Evolutionary conservation across 1,140 invertebrate species (phyloP).

Genomic region (Fopius arisanus): DNA sequence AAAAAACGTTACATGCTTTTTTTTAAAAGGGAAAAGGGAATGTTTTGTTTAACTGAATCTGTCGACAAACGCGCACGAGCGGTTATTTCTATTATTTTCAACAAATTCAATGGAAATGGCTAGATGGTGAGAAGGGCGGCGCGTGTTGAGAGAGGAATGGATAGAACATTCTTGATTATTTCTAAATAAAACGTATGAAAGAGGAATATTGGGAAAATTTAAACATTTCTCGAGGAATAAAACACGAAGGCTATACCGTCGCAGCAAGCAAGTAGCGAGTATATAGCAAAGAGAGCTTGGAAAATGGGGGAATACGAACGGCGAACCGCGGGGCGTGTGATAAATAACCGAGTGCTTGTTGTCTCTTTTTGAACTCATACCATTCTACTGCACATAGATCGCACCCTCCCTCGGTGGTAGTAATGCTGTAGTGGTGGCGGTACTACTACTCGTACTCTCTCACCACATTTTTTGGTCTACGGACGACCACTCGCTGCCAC

Average conservation of each 20-base stretch:
- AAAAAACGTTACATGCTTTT: no score
- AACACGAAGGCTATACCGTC: not conserved
- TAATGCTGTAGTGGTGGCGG: not conserved
- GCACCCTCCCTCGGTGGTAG: not conserved
- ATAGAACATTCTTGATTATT: no score
- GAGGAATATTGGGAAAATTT: no score
- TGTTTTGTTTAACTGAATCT: no score
- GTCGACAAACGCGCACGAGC: no score
- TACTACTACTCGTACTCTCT: conserved; percentile 25
- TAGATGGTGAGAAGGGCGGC: no score
- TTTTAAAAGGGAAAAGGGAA: no score
- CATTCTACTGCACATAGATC: not conserved
- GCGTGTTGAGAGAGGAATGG: no score
- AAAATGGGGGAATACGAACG: conserved; percentile 48
- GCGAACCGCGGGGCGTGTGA: conserved; percentile 53
- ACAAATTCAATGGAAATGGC: no score
- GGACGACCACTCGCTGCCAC: conserved; percentile 19
- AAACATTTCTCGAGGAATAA: no score
- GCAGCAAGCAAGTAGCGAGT: conserved; percentile 23
- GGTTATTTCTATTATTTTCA: no score
- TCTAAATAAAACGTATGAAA: no score
- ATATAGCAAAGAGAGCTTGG: conserved; percentile 24
- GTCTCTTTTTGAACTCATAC: conserved; percentile 16
- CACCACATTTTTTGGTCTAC: conserved; percentile 28
- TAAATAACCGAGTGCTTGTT: conserved; percentile 54